Base-by-base conservation (phyloP, 2,888 invertebrate genomes). In the Pocota personata region DNA sequence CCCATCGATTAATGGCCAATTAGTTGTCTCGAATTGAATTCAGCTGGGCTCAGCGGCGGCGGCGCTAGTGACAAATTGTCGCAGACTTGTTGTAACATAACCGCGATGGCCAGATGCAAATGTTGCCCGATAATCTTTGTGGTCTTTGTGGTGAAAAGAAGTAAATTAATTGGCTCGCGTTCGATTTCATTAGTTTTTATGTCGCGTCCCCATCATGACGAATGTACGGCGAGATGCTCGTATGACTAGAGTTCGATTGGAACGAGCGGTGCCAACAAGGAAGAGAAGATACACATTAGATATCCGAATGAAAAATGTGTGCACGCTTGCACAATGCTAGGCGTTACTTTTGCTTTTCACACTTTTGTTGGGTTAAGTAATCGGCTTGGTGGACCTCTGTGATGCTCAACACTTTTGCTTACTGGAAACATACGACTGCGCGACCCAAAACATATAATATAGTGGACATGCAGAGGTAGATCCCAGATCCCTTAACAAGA, bases 1-100 rank as follows among this genome's bases (percentile, higher is more conserved):
- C 43, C 35, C 55, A 82, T 82, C 86, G 82, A 86, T 86, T 86
- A 86, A 86, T 82, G 86, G 62, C 82, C 86, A 86, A 86, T 86
- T 82, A 86, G 82, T 67, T 86, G 76, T 77, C 14, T 40, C 67
- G 82, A 86, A 86, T 72, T 67, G 58, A 77, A 77, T 82, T 80
- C 57, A 76, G 75, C 60, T 79, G 71, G n/a, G 71, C 57, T 2
- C 14, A n/a, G 40, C n/a, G 37, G 37, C 37, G 7, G 30, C 32
- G 32, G 32, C 48, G 71, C 35, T 19, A 30, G 50, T 73, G 82
- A 86, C 84, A 86, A 86, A 86, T 86, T 80, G 80, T 84, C 46
- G 72, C 60, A n/a, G 40, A 30, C 30, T 35, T 35, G 27, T 79
- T 52, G 32, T 50, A 35, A 12, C 58, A 14, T 48, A 12, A 30